Evolutionary conservation across 2,888 invertebrate genomes (phyloP).

Genomic region (Marasmarcha lunaedactyla): DNA sequence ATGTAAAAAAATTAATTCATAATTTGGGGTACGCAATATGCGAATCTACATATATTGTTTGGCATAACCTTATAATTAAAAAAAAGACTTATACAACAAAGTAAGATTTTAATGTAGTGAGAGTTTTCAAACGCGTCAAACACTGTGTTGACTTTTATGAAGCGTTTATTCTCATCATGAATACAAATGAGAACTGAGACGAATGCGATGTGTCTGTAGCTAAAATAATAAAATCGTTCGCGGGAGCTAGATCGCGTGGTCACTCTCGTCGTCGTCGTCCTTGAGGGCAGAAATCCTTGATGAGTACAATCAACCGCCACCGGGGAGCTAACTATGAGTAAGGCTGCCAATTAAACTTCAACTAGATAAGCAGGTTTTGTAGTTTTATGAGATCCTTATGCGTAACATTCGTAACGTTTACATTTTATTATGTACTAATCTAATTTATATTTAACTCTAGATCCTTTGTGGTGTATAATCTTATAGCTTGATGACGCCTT

Average conservation of each 20-base stretch:
- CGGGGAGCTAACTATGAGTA: constrained; percentile 53
- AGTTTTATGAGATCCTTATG: constrained; percentile 22
- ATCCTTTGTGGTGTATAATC: too few species aligned
- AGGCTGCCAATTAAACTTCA: constrained; percentile 50
- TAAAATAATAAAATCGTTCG: constrained; percentile 54
- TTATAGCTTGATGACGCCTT: too few species aligned
- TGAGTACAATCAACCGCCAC: constrained; percentile 70
- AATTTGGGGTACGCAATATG: too few species aligned
- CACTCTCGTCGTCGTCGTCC: constrained; percentile 62
- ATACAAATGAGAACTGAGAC: constrained; percentile 56
- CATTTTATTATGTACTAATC: constrained; percentile 1
- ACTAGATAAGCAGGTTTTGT: constrained; percentile 1
- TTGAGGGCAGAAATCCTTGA: constrained; percentile 69
- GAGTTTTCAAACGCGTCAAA: too few species aligned
- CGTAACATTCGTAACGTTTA: constrained; percentile 8
- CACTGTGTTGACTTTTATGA: too few species aligned
- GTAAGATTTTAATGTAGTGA: too few species aligned
- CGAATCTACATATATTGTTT: too few species aligned
- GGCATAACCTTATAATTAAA: too few species aligned
- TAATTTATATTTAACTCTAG: too few species aligned
- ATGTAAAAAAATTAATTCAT: too few species aligned
- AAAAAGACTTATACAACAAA: too few species aligned
- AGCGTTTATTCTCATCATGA: constrained; percentile 62
- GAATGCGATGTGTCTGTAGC: constrained; percentile 63
- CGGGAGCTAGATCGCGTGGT: constrained; percentile 48